phyloP scores from a whole-genome alignment of 1,140 invertebrate species.

The Apis dorsata region DNA sequence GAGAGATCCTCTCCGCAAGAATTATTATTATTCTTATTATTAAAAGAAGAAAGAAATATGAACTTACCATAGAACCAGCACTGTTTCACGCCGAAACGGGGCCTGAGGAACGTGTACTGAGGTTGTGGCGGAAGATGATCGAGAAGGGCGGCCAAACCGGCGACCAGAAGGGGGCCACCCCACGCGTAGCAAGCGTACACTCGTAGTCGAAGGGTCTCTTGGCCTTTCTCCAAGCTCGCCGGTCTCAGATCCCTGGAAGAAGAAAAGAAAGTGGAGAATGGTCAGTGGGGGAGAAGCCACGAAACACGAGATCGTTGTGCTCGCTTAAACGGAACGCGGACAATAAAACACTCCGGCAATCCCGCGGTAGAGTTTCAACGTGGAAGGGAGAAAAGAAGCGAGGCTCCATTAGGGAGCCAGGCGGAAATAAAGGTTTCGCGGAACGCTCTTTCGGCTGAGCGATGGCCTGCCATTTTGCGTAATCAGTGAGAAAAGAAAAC shows the following conservation, averaged over 20 bases:
- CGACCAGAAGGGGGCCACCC: conserved; percentile 88
- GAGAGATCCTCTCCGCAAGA: neutral
- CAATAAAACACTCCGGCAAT: conserved; percentile 46
- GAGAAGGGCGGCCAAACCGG: conserved; percentile 85
- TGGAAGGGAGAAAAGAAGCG: neutral
- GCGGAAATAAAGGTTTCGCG: conserved; percentile 30
- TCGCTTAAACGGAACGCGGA: conserved; percentile 47
- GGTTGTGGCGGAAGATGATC: conserved; percentile 84
- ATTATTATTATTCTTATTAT: neutral
- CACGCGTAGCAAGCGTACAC: conserved; percentile 90
- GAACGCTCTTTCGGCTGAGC: neutral
- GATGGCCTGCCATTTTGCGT: conserved; percentile 9
- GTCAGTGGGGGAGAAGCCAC: conserved; percentile 21
- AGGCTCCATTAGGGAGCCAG: conserved; percentile 22
- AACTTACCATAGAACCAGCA: conserved; percentile 90
- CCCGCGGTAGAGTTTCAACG: conserved; percentile 17
- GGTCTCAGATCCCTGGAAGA: conserved; percentile 88
- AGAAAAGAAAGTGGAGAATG: conserved; percentile 6
- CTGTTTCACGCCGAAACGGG: conserved; percentile 86
- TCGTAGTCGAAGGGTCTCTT: conserved; percentile 87
- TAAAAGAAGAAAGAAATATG: neutral
- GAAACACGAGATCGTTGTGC: conserved; percentile 39
- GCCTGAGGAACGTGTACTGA: conserved; percentile 83
- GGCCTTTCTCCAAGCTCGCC: conserved; percentile 89
- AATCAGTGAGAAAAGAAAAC: neutral